A percentile compares a stretch with the other conserved stretches of the same genome.
These are phyloP conservation scores for Rhinoptilus africanus DNA, from an alignment of 2,113 vertebrate species.

Conservation along the genomic window DNA sequence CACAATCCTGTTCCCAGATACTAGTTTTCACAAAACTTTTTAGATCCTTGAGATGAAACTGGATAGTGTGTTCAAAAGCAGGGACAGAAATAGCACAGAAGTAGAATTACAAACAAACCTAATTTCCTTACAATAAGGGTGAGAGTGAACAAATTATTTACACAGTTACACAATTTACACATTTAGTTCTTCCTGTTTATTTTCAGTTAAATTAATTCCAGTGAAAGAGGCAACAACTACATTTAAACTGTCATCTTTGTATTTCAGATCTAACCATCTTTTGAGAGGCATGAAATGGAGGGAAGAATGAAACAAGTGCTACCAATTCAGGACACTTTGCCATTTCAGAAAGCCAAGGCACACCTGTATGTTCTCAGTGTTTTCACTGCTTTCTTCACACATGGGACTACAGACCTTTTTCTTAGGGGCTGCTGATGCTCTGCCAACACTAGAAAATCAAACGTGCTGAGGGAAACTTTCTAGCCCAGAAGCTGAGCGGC, in stretches of 20 bases:
- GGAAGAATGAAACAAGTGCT: background rate
- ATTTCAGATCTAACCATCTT: background rate
- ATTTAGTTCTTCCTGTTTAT: background rate
- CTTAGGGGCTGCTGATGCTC: background rate
- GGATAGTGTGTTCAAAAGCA: background rate
- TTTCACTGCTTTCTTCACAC: background rate
- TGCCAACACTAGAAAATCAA: background rate
- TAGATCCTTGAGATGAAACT: background rate
- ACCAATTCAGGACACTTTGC: background rate
- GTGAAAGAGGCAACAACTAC: background rate
- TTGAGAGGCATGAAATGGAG: accelerated
- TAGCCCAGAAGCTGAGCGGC: background rate
- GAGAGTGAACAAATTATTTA: background rate
- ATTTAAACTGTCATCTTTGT: background rate
- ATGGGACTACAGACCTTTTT: background rate
- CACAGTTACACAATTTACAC: background rate
- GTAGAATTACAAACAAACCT: background rate
- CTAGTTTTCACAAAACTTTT: background rate
- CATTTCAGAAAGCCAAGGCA: background rate
- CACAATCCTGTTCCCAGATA: background rate
- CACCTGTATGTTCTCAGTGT: background rate
- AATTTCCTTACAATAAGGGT: background rate
- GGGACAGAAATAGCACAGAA: background rate
- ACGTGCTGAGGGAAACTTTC: accelerated
- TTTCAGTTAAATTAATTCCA: background rate